Base-by-base conservation (phyloP, 92 coral and sea anemone species). In the Virgularia gustaviana region DNA sequence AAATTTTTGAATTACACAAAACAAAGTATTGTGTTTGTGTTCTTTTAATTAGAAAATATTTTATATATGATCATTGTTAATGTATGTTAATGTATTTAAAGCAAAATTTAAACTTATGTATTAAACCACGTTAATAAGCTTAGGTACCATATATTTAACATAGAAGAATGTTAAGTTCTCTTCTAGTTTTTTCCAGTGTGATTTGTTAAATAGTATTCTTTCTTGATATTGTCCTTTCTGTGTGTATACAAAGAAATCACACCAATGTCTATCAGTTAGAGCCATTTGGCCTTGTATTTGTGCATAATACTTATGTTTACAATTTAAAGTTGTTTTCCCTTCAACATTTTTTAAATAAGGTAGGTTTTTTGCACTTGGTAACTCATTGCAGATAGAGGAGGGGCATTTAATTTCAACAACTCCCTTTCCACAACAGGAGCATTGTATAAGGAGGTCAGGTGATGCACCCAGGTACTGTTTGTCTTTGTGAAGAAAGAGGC, bases 351-450 rank as follows among this genome's bases (percentile, higher is more conserved):
- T 58, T 52, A 80, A 53, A 53, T 73, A 80, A 47, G 66, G 58
- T 56, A 72, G 72, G 42, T 80, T 72, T 37, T 80, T 73, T 72
- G 72, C 72, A 42, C 73, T 61, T 28, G 85, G 81, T 32, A 72
- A 55, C 34, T 81, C 85, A 73, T 74, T 73, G 7, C 42, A 79
- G 51, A 74, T 73, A 36, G 85, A 81, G 72, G 65, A 81, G 11
- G 81, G 81, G 64, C 78, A 82, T 45, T 81, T 76, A 39, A 81
- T 58, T 57, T 76, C 86, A 59, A 76, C 68, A 68, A 82, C 83
- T 49, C 84, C 84, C 57, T 36, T 63, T 38, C 84, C 79, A 80
- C 84, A 80, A 80, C 84, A 79, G 32, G 73, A 44, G 54, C 84
- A 80, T 64, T 80, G 73, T 31, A 80, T 37, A 27, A 80, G 84